Evolutionary conservation across 2,113 vertebrate genomes (phyloP), one percentile per base, ranked within the genome.

Genomic region (Myotis yumanensis): DNA sequence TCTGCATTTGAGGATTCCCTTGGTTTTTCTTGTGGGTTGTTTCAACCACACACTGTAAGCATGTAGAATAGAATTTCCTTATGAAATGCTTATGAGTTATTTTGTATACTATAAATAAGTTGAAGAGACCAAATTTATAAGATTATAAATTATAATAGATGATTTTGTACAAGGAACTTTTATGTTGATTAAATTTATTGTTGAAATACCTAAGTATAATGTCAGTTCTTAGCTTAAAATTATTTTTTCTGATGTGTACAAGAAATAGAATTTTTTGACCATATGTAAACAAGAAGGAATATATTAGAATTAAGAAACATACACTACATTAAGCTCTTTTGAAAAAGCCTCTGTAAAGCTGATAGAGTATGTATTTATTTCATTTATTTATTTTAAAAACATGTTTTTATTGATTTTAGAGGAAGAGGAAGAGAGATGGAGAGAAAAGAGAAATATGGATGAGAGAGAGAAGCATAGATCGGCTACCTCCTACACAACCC

Each of bases 171-270:
- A 88, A 95, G 80, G 86, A 57, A 88, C 5, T 37, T 75, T 80
- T 66, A 86, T 46, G 54, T 80, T 84, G 43, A 95, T 93, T 93
- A 86, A 37, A 89, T 87, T 93, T 94, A 71, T 89, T 88, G 93
- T 94, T 94, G 35, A 82, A 94, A 89, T 81, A 23, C 9, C 12
- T 52, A 64, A 12, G 32, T 90, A 66, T 43, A 69, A 79, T 85
- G 71, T 51, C 43, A 90, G 48, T 88, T 64, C 11, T 87, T 40
- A 84, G 64, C 15, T 87, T 59, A 20, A 88, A 57, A 84, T 77
- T 75, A 90, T 85, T 94, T 95, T 95, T 77, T 48, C n/a, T 79
- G 30, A 54, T 79, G 2, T 91, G 37, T 91, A 57, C 5, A 86
- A 85, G 64, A 77, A 89, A 71, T 82, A 77, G 16, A 95, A 72